These are phyloP conservation scores for Sarcophaga carnaria DNA, from an alignment of 2,888 invertebrate species.

Conservation along the genomic window DNA sequence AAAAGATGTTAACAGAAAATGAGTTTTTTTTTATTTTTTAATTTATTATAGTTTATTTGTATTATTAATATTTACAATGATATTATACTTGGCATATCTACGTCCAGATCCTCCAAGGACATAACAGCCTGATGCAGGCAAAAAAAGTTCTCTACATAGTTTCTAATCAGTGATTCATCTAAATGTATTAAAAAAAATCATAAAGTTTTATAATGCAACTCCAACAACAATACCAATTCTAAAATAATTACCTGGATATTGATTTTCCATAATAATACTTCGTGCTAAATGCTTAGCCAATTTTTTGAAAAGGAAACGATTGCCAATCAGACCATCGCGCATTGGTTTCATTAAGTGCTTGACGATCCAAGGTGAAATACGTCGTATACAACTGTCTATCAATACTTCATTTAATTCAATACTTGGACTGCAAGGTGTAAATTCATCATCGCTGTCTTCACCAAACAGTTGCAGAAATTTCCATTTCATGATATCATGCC, in stretches of 20 bases:
- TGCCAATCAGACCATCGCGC: conserved; percentile 77
- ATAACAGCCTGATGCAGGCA: conserved; percentile 75
- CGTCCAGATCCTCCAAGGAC: conserved; percentile 73
- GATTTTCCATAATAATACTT: conserved; percentile 76
- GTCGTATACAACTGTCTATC: conserved; percentile 77
- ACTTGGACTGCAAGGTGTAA: conserved; percentile 77
- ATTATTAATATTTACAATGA: conserved; percentile 18
- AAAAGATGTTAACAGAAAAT: background rate
- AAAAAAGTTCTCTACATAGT: conserved; percentile 77
- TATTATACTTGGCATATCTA: conserved; percentile 70
- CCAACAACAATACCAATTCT: background rate
- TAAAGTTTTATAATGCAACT: background rate
- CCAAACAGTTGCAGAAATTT: conserved; percentile 78
- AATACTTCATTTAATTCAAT: conserved; percentile 78
- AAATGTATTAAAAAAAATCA: conserved; percentile 11
- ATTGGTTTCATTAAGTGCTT: conserved; percentile 78
- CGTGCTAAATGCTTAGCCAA: conserved; percentile 77
- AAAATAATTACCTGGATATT: conserved; percentile 75
- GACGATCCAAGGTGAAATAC: conserved; percentile 80
- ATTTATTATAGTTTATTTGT: background rate
- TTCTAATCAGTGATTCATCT: conserved; percentile 75
- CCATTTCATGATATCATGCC: conserved; percentile 74
- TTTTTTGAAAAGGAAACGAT: conserved; percentile 79
- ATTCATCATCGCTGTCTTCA: conserved; percentile 80
- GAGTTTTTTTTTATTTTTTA: conserved; percentile 5